Conservation (phyloP, 2,113 vertebrate genomes). For the sheep (Ovis aries) region ARS-UI_Ramb_v3.0 NC_056077.1:11805501-11806000, state of each 20-base stretch:
- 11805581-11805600: constrained; percentile 77
- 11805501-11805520: not conserved
- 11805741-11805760: constrained; percentile 59
- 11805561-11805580: constrained; percentile 55
- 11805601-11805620: constrained; percentile 78
- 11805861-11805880: not conserved
- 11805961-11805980: not conserved
- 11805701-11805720: constrained; percentile 70
- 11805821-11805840: no score
- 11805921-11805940: not conserved
- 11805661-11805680: constrained; percentile 76
- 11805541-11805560: not conserved
- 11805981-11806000: not conserved
- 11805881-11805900: not conserved
- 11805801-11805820: not conserved
- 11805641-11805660: constrained; percentile 75
- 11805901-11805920: not conserved
- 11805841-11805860: not conserved
- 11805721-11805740: constrained; percentile 74
- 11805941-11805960: not conserved
- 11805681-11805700: constrained; percentile 77
- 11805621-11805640: constrained; percentile 81
- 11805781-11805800: not conserved
- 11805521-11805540: constrained; percentile 29
- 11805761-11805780: not conserved